phyloP scores from a whole-genome alignment of 2,797 vertebrate species.

The Todus mexicanus region DNA sequence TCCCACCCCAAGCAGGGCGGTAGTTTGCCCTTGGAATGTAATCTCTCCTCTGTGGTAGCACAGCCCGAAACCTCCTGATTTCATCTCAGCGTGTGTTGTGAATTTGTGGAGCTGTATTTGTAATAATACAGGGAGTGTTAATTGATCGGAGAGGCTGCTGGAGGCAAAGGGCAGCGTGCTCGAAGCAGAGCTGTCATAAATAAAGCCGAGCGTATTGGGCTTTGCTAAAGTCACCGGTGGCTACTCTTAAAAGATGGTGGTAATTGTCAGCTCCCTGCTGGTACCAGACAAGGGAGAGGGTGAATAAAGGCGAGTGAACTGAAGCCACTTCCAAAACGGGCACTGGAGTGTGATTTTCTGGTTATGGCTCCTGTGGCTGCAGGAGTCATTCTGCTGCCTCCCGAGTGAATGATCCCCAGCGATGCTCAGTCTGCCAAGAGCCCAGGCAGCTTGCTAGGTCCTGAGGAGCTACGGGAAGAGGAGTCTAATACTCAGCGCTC shows the following conservation, averaged over 20 bases:
- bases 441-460: fast-evolving
- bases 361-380: not conserved
- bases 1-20: not conserved
- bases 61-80: not conserved
- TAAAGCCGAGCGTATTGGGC: fast-evolving
- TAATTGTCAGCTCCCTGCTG: not conserved
- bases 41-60: not conserved
- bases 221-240: not conserved
- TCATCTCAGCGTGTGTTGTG: not conserved
- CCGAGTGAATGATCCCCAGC: fast-evolving
- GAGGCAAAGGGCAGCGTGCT: not conserved
- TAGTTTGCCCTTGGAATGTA: not conserved
- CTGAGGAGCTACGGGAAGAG: fast-evolving
- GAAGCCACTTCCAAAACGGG: not conserved
- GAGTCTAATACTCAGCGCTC: not conserved
- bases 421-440: not conserved
- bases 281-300: not conserved
- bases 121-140: not conserved
- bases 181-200: not conserved
- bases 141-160: not conserved
- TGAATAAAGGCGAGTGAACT: not conserved
- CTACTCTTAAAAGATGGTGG: not conserved
- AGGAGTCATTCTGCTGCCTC: not conserved
- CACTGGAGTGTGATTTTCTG: not conserved
- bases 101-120: not conserved